Conservation (phyloP, 2,797 vertebrate species). For the Poeciliopsis turneri region DNA sequence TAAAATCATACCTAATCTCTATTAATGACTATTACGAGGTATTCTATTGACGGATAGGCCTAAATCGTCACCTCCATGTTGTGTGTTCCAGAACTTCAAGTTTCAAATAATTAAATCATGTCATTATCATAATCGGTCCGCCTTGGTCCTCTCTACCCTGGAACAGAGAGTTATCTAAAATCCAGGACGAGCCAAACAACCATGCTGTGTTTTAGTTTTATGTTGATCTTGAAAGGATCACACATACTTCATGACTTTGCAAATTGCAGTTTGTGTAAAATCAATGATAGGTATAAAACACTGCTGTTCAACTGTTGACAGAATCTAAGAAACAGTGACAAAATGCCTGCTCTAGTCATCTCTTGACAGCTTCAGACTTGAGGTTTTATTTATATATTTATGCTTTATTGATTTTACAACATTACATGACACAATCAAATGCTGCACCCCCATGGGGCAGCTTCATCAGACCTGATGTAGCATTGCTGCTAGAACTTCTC, state of each 20-base stretch:
- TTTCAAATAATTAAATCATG: background rate
- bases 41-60: background rate
- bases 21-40: background rate
- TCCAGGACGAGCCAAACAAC: background rate
- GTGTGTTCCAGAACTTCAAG: background rate
- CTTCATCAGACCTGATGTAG: background rate
- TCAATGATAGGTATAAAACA: constrained; percentile 3
- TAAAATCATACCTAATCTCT: background rate
- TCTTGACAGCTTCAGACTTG: constrained; percentile 3
- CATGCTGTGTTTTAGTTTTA: background rate
- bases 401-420: constrained; percentile 6
- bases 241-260: background rate
- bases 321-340: background rate
- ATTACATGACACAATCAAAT: background rate
- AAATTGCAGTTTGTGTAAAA: constrained; percentile 10
- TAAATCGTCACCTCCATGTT: background rate
- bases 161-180: background rate
- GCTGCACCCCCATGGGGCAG: background rate
- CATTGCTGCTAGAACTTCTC: background rate
- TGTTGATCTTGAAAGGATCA: constrained; percentile 1
- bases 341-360: background rate
- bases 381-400: constrained; percentile 5
- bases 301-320: background rate
- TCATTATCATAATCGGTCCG: background rate
- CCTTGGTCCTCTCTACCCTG: background rate